Evolutionary conservation across 2,113 vertebrate genomes (phyloP), one percentile per base, ranked within the genome.

Genomic region (Puntigrus tetrazona): DNA sequence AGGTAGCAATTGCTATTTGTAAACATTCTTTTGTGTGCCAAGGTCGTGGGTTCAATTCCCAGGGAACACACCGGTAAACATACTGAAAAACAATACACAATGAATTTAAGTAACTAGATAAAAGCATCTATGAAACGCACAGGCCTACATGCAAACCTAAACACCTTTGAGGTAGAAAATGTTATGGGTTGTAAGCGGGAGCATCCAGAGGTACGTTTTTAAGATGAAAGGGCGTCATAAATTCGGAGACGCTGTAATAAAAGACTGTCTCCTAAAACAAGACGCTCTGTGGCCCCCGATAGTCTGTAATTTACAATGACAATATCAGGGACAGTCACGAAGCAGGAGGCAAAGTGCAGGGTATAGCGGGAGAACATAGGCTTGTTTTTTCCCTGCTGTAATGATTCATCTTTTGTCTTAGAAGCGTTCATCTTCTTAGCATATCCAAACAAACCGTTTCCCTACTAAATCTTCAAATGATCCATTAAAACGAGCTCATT

Each of bases 301-400:
- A 89, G 92, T 93, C 92, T 96, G 63, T 94, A 94, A 96, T 96
- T 95, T 96, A 93, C 87, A 94, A 92, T 92, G 91, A 92, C 93
- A 92, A 91, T 93, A 93, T 92, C 88, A 86, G 90, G 91, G 87
- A 85, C 77, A 86, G 85, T 88, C 86, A 88, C 75, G 76, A 61
- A 83, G 85, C 81, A 76, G 55, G 84, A 83, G 70, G 78, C 70
- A 77, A 52, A 85, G 57, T 81, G 70, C 47, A 52, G 50, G 76
- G 31, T 38, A n/a, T n/a, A 11, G 38, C 1, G 1, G 31, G 50
- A 79, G 34, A 84, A 81, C 47, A 25, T 55, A 57, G 81, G 43
- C 34, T 59, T 78, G 47, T 73, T 77, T 78, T 87, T 41, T 67
- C 45, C 45, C 52, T 61, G 13, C 29, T 84, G 82, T 76, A 75